Evolutionary conservation across 2,113 vertebrate species (phyloP), one percentile per base, ranked within the genome.

Genomic region (Phylloscopus trochilus): DNA sequence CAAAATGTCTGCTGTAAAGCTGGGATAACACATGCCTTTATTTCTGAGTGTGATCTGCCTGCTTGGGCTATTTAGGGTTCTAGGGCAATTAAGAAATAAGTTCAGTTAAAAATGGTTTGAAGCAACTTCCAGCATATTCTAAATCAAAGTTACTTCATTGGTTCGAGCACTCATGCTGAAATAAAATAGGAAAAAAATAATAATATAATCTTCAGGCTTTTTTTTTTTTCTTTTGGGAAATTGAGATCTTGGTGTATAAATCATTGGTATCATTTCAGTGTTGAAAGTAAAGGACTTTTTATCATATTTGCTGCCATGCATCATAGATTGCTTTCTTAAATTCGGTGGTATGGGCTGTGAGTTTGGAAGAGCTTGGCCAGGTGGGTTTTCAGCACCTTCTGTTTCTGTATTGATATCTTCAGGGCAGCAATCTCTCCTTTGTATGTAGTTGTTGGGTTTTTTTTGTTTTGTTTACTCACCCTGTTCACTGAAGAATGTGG

Each of bases 61-160:
- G 62, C 84, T 64, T 52, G 62, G 79, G 87, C 79, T 95, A 73
- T 95, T 93, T 94, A 75, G 87, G 86, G 66, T 89, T 94, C 83
- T 67, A 46, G 80, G 89, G 69, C 83, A 87, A 77, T 93, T 86
- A 92, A 87, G 77, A 92, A 62, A 27, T 72, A 63, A 73, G 73
- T 52, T 35, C 80, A 87, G 83, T 92, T 93, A 91, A 80, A 87
- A 95, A 88, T 69, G 41, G 53, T 81, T 76, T 62, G 68, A 77
- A 92, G 62, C 28, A 14, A 78, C 76, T 92, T 59, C 64, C 47
- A 59, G 60, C 51, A 13, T 55, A 24, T 87, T 86, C 68, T 35
- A 81, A 43, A 59, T 73, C 72, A 63, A 59, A 86, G 93, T 31
- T 49, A 26, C 13, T 89, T 89, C 14, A 37, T 37, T 75, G 87